Base-by-base conservation (phyloP, 35 echinoderm and acorn worm species). In the Lytechinus pictus region DNA sequence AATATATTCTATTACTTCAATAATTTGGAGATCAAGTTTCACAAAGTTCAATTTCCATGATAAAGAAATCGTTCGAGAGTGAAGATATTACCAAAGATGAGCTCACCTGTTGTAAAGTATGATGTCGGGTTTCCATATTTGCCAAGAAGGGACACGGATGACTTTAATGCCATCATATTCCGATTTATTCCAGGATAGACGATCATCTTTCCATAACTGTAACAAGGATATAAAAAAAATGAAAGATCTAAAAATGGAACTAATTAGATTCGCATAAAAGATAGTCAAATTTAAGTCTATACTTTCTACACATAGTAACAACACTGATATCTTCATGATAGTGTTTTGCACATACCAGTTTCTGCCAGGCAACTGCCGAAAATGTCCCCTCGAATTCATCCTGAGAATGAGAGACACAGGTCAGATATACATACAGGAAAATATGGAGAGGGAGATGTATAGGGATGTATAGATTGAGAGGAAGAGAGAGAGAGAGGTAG, bases 41-140 rank as follows among this genome's bases (percentile, higher is more conserved):
- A 44, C 33, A 44, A 44, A 44, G 33, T 44, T 44, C 33, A 44
- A 44, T 44, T 1, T 44, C 33, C 33, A 44, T 44, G 0, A 44
- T 2, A 44, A 44, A 44, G 33, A 44, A 44, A 44, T 44, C 33
- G 33, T 44, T 44, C 33, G 33, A 44, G 33, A 44, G 33, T 44
- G 33, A 44, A 44, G 33, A 44, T 44, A 44, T 44, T 44, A 44
- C 33, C 33, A 44, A 60, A 12, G 56, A 58, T 58, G 57, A 60
- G n/a, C 27, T 10, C 5, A 92, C 91, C 91, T 92, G 52, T 92
- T 92, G 53, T 92, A 92, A 11, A 92, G 29, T 24, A 92, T 54
- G 91, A 92, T 92, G 53, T 92, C 91, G 6, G 91, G 91, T 92
- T 33, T 92, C 91, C 91, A 92, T 53, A 92, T 52, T 24, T 92